Conservation (phyloP, 2,113 vertebrate genomes). For the Prunella himalayana region DNA sequence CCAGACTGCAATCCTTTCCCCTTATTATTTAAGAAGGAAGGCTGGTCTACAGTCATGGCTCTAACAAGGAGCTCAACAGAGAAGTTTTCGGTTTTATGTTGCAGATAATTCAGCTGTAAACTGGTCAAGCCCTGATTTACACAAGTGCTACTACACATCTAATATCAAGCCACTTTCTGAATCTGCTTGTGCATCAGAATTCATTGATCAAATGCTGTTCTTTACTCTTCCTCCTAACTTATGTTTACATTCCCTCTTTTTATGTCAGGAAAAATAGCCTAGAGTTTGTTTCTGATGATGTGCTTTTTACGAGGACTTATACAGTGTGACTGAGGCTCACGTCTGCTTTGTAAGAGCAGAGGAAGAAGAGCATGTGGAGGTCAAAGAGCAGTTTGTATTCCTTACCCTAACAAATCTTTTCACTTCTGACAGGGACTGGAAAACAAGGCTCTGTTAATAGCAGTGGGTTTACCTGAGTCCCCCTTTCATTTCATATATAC, state of each 20-base stretch:
- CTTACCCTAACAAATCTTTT: not conserved
- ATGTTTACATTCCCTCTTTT: not conserved
- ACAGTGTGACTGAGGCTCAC: not conserved
- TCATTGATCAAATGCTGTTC: not conserved
- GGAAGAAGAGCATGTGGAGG: not conserved
- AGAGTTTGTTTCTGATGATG: not conserved
- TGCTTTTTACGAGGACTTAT: not conserved
- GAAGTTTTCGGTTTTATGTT: not conserved
- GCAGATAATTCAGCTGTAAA: not conserved
- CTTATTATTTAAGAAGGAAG: not conserved
- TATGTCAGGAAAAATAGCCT: not conserved
- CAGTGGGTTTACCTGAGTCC: not conserved
- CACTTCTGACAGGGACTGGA: not conserved
- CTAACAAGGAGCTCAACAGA: not conserved
- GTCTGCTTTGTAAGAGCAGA: not conserved
- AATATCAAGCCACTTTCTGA: not conserved
- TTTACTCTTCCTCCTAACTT: not conserved
- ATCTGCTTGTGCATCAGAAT: not conserved
- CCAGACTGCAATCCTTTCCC: not conserved
- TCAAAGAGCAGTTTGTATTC: not conserved
- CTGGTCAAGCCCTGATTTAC: not conserved
- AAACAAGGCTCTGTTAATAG: not conserved
- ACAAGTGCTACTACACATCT: not conserved
- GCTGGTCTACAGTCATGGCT: not conserved
- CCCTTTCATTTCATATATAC: not conserved